Conservation (phyloP, 2,797 vertebrate species). For the Crocidura indochinensis region DNA sequence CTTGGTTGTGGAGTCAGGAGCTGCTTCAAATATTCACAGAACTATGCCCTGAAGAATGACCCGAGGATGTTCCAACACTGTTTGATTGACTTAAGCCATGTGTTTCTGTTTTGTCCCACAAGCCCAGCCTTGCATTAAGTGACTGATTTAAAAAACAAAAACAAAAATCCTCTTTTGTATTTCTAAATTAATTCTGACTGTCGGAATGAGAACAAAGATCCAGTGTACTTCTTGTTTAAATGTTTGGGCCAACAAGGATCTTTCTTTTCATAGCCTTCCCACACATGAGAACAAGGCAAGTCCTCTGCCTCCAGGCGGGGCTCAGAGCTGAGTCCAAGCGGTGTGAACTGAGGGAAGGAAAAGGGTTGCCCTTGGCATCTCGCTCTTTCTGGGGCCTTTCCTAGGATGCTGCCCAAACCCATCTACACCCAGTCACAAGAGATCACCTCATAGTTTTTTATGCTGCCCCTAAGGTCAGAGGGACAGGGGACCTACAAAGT, state of each 20-base stretch:
- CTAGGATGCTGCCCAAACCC: not conserved
- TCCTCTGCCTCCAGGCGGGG: conserved; percentile 48
- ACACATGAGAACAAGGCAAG: conserved; percentile 49
- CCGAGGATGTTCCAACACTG: not conserved
- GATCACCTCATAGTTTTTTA: not conserved
- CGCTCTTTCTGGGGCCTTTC: not conserved
- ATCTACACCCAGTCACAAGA: not conserved
- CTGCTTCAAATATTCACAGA: not conserved
- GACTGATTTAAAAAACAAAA: conserved; percentile 63
- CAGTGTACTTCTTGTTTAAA: conserved; percentile 82
- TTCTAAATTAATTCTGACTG: conserved; percentile 75
- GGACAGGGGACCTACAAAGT: not conserved
- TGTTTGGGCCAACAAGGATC: conserved; percentile 70
- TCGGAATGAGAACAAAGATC: conserved; percentile 73
- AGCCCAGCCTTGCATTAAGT: conserved; percentile 50
- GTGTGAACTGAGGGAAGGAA: too few relatives aligned
- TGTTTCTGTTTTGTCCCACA: conserved; percentile 20
- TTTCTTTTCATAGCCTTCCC: conserved; percentile 81
- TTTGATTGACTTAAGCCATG: not conserved
- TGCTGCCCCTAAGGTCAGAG: not conserved
- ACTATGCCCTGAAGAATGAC: not conserved
- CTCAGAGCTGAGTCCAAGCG: not conserved
- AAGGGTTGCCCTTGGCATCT: not conserved
- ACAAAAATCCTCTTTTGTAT: conserved; percentile 56
- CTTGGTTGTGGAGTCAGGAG: not conserved